Evolutionary conservation across 1,140 invertebrate species (phyloP), one percentile per base, ranked within the genome.

Genomic region (Bombus soroeensis): DNA sequence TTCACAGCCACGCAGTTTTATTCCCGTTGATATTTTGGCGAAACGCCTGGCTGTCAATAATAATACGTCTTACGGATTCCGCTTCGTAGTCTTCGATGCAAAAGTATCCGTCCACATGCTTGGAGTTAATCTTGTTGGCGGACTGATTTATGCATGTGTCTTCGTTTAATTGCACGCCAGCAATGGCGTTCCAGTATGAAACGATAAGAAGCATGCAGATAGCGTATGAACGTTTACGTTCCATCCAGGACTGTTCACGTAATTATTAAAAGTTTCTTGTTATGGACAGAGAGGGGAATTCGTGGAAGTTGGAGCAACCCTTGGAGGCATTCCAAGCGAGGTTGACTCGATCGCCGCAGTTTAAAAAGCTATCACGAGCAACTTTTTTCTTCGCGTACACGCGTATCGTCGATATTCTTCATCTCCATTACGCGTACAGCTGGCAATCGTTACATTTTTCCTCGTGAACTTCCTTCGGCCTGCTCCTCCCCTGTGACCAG

Each of bases 41-140:
- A 34, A 15, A 47, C 25, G 81, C 59, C 57, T 74, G 41, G 5
- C 59, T 9, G n/a, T 22, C 59, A 59, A 83, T 64, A 41, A 83
- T 66, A 53, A 62, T 34, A 32, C 43, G 37, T 8, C 68, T 47
- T 22, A 25, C 8, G 2, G 15, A 18, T 34, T 18, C 10, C 34
- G 18, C 13, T 25, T 43, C 34, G 2, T 3, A 4, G 53, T 62
- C 72, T 66, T 76, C 37, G 39, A 82, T 66, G 72, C 74, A 66
- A 83, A 47, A 66, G 25, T 66, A 12, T 41, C 34, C 32, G 5
- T 22, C 32, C 25, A 8, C 32, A 83, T 62, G 32, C n/a, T 66
- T n/a, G 25, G n/a, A 47, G 59, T 34, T 83, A 83, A 83, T 83
- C 81, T 76, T 10, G 28, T 66, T 76, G 41, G 25, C 12, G n/a